Evolutionary conservation across 92 coral and sea anemone species (phyloP), one percentile per base, ranked within the genome.

Genomic region (Paragorgia papillata): DNA sequence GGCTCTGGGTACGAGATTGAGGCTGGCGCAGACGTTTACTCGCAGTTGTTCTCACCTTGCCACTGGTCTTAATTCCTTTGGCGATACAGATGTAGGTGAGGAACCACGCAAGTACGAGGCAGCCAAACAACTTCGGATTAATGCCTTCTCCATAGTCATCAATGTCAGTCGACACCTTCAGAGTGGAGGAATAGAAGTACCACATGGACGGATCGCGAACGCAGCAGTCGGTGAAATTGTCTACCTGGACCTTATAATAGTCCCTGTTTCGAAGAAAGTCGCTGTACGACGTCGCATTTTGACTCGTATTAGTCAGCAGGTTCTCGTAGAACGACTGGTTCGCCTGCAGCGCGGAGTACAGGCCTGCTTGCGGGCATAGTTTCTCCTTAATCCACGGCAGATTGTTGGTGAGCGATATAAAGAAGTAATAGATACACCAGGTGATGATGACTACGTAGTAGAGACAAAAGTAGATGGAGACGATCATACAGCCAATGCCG

Each of bases 61-160:
- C 98, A 77, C 98, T 94, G 32, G 98, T 91, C 80, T 91, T 89
- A 64, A 94, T 94, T 35, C 98, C 98, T 74, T 94, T 94, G 69
- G 92, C 94, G 18, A 94, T 93, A 61, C 98, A 94, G 43, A 94
- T 84, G 76, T 94, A 94, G 9, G 98, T 94, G 39, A 94, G 82
- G 60, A 94, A 76, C 98, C 98, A 94, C 1, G 98, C 98, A 81
- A 94, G 92, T 37, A 91, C 73, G 49, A 94, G 81, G 61, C 98
- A 94, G 18, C 98, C 98, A 70, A 77, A 87, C 56, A 94, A 87
- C 71, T 94, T 94, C 50, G 81, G 84, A 64, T 94, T 94, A 25
- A 94, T 66, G 18, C 98, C 97, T 44, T 86, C 53, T 13, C 98
- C 98, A 31, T 66, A 41, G 40, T 91, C 95, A 54, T 91, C 95